Percentiles rank a stretch among this genome's conserved stretches.
Evolutionary conservation across 2,113 vertebrate species (phyloP).

Genomic region (zebrafish (Danio rerio)): GRCz12tu NC_133198.1:30128001-30128500

Average conservation of each 20-base stretch:
- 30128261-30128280: slow-evolving; percentile 80
- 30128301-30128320: slow-evolving; percentile 78
- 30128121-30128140: slow-evolving; percentile 66
- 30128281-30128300: slow-evolving; percentile 74
- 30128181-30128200: slow-evolving; percentile 62
- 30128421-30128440: slow-evolving; percentile 46
- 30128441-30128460: slow-evolving; percentile 13
- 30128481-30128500: background rate
- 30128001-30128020: background rate
- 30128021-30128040: background rate
- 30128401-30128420: slow-evolving; percentile 22
- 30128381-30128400: slow-evolving; percentile 26
- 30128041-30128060: background rate
- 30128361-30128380: slow-evolving; percentile 43
- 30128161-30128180: slow-evolving; percentile 74
- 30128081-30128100: slow-evolving; percentile 45
- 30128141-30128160: slow-evolving; percentile 73
- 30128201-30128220: slow-evolving; percentile 47
- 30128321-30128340: slow-evolving; percentile 41
- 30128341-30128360: slow-evolving; percentile 33
- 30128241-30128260: slow-evolving; percentile 74
- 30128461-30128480: background rate
- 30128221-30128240: slow-evolving; percentile 64
- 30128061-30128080: slow-evolving; percentile 28
- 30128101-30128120: slow-evolving; percentile 64